Evolutionary conservation across 2,888 invertebrate species (phyloP), one percentile per base, ranked within the genome.

Genomic region (Lathronympha strigana): DNA sequence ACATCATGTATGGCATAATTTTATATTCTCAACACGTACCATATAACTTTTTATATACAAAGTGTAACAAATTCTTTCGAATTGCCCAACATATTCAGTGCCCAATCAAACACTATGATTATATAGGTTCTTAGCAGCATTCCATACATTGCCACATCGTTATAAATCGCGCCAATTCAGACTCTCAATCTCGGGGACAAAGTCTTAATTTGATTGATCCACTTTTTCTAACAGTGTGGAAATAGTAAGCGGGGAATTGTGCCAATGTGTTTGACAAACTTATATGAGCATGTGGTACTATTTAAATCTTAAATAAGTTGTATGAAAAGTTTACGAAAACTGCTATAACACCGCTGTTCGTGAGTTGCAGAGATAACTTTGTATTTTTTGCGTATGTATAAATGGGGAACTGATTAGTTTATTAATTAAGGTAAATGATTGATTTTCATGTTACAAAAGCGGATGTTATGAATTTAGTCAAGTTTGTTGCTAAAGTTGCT

Each of bases 161-260:
- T 23, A 33, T 43, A 54, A n/a, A 45, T 17, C 53, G 51, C 43
- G 21, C 23, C 36, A 62, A 54, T 62, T 43, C 4, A 36, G 50
- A 19, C 58, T 54, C 11, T 61, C 53, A 17, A 21, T 38, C 45
- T 19, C 21, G 38, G 33, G 40, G 47, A 61, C 47, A 54, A 61
- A 54, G 66, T 49, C 54, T 49, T 38, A 38, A 53, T 53, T 66
- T 21, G 53, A 66, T 66, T 38, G 38, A 61, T 64, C 45, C 11
- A 47, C 25, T 64, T 54, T 66, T 64, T 64, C 15, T 36, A 31
- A 25, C 25, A 15, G 47, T 64, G 64, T 64, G 58, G 51, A 61
- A 61, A 66, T 36, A 54, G 66, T 61, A 61, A 66, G 61, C 61
- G 66, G 60, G 13, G 45, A 64, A 66, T 54, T 60, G 54, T 54